Percentiles rank a stretch among this genome's conserved stretches.
Conservation (phyloP, 2,797 vertebrate species). For the Silurus aristotelis region DNA sequence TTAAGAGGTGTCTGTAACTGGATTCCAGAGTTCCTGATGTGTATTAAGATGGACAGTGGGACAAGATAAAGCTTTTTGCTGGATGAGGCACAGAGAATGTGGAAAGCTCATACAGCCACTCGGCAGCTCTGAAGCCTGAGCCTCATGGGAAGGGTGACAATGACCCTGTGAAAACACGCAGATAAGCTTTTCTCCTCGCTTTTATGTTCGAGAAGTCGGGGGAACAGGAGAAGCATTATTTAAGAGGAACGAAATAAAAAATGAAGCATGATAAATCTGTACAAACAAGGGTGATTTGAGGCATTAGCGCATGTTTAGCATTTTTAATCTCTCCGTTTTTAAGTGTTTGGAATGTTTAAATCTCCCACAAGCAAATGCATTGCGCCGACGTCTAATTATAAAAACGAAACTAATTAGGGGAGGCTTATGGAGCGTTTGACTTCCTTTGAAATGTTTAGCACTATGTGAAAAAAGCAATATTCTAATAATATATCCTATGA, state of each 20-base stretch:
- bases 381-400: slow-evolving; percentile 55
- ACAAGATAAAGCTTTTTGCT: slow-evolving; percentile 79
- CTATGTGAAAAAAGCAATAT: slow-evolving; percentile 38
- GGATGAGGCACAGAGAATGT: slow-evolving; percentile 70
- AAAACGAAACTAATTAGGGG: slow-evolving; percentile 56
- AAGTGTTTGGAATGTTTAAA: slow-evolving; percentile 48
- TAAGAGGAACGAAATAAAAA: slow-evolving; percentile 35
- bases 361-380: slow-evolving; percentile 55
- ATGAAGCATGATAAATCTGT: slow-evolving; percentile 56
- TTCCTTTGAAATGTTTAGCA: slow-evolving; percentile 50
- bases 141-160: slow-evolving; percentile 74
- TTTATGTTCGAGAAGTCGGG: slow-evolving; percentile 40
- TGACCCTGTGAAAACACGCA: slow-evolving; percentile 73
- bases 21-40: slow-evolving; percentile 75
- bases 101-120: slow-evolving; percentile 65
- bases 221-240: slow-evolving; percentile 41
- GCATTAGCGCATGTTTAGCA: slow-evolving; percentile 50
- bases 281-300: slow-evolving; percentile 56
- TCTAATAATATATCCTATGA: not conserved
- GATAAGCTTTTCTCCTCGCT: slow-evolving; percentile 56
- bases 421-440: slow-evolving; percentile 52
- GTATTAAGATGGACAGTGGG: slow-evolving; percentile 73
- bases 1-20: slow-evolving; percentile 77
- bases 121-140: slow-evolving; percentile 71
- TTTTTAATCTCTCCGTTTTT: slow-evolving; percentile 46